A percentile compares a stretch with the other conserved stretches of the same genome.
Conservation (phyloP, 1,140 invertebrate genomes). For the Tribolium madens region DNA sequence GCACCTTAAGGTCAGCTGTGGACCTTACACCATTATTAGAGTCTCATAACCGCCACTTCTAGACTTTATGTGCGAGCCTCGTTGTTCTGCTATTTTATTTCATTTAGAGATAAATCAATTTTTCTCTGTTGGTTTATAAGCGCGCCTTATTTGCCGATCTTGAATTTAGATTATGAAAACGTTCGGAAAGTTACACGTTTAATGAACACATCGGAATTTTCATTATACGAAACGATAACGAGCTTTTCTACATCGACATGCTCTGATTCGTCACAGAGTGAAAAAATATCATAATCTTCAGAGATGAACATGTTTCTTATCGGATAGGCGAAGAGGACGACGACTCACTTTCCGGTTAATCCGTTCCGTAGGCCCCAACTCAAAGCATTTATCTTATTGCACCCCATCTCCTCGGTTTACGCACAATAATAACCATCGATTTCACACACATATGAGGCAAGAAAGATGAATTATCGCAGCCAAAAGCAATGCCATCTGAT, state of each 20-base stretch:
- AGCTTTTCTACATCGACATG: background rate
- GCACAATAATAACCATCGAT: constrained; percentile 21
- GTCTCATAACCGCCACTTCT: constrained; percentile 34
- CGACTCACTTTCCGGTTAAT: constrained; percentile 32
- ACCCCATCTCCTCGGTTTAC: background rate
- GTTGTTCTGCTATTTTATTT: constrained; percentile 48
- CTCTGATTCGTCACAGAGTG: background rate
- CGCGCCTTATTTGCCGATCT: constrained; percentile 50
- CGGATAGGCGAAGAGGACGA: background rate
- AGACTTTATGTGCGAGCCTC: constrained; percentile 30
- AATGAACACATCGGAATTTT: constrained; percentile 46
- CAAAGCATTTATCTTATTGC: constrained; percentile 29
- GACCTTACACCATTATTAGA: constrained; percentile 28
- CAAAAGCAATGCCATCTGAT: background rate
- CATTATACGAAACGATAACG: constrained; percentile 38
- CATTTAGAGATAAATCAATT: constrained; percentile 52
- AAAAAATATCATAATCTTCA: background rate
- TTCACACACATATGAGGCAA: constrained; percentile 22
- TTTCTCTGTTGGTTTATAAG: constrained; percentile 49
- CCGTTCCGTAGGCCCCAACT: constrained; percentile 34
- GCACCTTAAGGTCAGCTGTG: constrained; percentile 34
- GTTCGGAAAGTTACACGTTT: constrained; percentile 41
- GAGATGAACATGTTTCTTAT: constrained; percentile 11
- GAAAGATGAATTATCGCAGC: background rate
- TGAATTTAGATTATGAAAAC: constrained; percentile 43